These are phyloP conservation scores for Nemotelus nigrinus DNA, from an alignment of 2,888 invertebrate species.

Conservation along the genomic window DNA sequence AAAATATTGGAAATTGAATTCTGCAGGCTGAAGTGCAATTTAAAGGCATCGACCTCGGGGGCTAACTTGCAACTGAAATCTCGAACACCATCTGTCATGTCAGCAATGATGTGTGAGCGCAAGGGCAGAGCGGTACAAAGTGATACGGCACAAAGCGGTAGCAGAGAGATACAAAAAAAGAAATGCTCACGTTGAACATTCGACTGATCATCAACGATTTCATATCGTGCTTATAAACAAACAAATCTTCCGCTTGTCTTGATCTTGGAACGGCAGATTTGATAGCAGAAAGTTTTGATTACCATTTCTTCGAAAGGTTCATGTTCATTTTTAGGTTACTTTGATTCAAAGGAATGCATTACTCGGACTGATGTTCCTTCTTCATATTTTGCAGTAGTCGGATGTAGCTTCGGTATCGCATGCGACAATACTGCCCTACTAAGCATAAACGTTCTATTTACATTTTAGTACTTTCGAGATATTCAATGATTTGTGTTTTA, in stretches of 20 bases:
- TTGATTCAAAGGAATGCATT: conserved; percentile 7
- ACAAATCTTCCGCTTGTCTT: conserved; percentile 32
- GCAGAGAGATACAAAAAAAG: background rate
- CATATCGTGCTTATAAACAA: conserved; percentile 14
- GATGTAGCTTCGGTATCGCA: too few relatives aligned
- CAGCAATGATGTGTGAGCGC: conserved; percentile 8
- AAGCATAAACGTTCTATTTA: too few relatives aligned
- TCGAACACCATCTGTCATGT: conserved; percentile 10
- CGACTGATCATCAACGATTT: background rate
- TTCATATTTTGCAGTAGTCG: too few relatives aligned
- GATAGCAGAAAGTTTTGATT: background rate
- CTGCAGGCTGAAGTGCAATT: conserved; percentile 10
- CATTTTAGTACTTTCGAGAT: too few relatives aligned
- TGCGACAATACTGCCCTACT: too few relatives aligned
- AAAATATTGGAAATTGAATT: conserved; percentile 23
- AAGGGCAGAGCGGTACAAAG: background rate
- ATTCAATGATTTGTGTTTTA: too few relatives aligned
- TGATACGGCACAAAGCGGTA: background rate
- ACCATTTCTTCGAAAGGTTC: conserved; percentile 6
- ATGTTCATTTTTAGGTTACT: conserved; percentile 3
- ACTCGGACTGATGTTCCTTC: background rate
- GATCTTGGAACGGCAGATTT: conserved; percentile 11
- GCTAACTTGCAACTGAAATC: conserved; percentile 6
- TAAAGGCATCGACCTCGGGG: conserved; percentile 19
- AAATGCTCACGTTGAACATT: background rate